These are phyloP conservation scores for Ectemnius continuus DNA, from an alignment of 2,888 invertebrate genomes.

Conservation along the genomic window DNA sequence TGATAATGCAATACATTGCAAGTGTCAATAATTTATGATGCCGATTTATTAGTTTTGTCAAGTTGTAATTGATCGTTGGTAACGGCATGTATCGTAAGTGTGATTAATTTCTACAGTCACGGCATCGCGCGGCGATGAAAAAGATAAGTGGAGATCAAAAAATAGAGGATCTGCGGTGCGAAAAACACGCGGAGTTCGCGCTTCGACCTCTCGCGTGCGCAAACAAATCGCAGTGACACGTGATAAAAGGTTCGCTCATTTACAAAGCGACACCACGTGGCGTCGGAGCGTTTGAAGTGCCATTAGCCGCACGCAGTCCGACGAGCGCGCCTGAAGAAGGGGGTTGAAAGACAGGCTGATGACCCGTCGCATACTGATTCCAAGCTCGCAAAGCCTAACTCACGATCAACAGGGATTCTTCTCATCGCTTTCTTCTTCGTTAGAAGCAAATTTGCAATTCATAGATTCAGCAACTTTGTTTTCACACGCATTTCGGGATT, in stretches of 20 bases:
- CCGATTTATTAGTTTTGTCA: too few relatives aligned
- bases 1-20: too few relatives aligned
- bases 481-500: too few relatives aligned
- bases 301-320: conserved; percentile 50
- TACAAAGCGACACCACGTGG: conserved; percentile 49
- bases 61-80: too few relatives aligned
- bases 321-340: conserved; percentile 18
- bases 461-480: too few relatives aligned
- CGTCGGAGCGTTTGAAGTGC: conserved; percentile 58
- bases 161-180: conserved; percentile 36
- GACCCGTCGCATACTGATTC: conserved; percentile 22
- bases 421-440: neutral
- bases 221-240: conserved; percentile 45
- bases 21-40: too few relatives aligned
- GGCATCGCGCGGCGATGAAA: too few relatives aligned
- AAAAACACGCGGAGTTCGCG: conserved; percentile 28
- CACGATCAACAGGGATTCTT: neutral
- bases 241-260: conserved; percentile 47
- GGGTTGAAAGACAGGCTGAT: conserved; percentile 26
- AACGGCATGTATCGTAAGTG: too few relatives aligned
- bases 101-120: too few relatives aligned
- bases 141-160: neutral
- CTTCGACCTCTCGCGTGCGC: conserved; percentile 40
- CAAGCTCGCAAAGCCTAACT: neutral
- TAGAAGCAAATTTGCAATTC: too few relatives aligned